phyloP scores from a whole-genome alignment of 2,113 vertebrate species.

The Bos indicus region DNA sequence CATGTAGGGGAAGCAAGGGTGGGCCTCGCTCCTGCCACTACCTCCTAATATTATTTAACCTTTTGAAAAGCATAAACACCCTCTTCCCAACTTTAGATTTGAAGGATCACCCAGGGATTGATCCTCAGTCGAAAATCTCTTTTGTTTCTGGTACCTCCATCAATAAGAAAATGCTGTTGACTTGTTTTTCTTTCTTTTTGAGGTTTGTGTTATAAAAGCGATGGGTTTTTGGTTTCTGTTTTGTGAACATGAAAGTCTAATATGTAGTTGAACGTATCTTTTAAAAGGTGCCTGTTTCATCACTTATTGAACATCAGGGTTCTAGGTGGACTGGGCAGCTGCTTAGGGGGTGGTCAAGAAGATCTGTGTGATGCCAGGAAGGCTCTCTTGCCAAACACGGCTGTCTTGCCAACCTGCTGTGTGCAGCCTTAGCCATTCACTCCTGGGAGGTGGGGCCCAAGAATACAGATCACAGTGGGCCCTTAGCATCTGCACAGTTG shows the following conservation, averaged over 20 bases:
- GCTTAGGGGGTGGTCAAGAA: neutral
- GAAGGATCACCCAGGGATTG: neutral
- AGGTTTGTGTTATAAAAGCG: neutral
- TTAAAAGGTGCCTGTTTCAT: neutral
- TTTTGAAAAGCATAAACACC: neutral
- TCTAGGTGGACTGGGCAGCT: neutral
- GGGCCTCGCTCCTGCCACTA: neutral
- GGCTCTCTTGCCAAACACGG: neutral
- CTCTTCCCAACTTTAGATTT: neutral
- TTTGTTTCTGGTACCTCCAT: neutral
- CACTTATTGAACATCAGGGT: neutral
- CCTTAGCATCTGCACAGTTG: too few relatives aligned
- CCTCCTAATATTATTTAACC: neutral
- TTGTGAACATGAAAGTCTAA: neutral
- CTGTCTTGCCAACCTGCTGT: neutral
- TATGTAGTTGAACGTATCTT: neutral
- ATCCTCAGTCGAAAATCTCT: neutral
- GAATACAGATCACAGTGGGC: neutral
- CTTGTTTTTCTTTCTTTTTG: neutral
- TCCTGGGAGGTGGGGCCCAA: neutral
- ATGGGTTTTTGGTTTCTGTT: neutral
- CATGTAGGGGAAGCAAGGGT: neutral
- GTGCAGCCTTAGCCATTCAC: neutral
- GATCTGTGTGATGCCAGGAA: neutral
- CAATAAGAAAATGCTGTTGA: neutral